phyloP scores from a whole-genome alignment of 2,113 vertebrate genomes.

The Chloebia gouldiae region DNA sequence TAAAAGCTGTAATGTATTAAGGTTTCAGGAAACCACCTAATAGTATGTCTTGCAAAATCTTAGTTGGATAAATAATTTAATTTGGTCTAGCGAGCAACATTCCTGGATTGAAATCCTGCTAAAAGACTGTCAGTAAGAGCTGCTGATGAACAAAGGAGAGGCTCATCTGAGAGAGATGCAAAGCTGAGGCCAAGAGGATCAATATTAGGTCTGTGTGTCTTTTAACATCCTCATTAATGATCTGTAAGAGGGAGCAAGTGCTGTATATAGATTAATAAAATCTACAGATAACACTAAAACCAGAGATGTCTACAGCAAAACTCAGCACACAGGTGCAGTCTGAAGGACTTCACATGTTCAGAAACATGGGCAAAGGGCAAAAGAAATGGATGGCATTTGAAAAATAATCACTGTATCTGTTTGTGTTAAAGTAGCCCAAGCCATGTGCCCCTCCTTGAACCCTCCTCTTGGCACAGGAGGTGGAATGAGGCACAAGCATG shows the following conservation, averaged over 20 bases:
- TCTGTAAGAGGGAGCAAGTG: slow-evolving; percentile 52
- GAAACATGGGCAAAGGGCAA: not conserved
- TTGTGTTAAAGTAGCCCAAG: not conserved
- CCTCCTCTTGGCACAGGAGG: not conserved
- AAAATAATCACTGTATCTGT: not conserved
- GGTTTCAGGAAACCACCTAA: slow-evolving; percentile 36
- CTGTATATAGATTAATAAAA: slow-evolving; percentile 42
- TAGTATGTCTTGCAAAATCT: slow-evolving; percentile 21
- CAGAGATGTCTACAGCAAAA: not conserved
- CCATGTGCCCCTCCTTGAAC: not conserved
- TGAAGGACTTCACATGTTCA: not conserved
- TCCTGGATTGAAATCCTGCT: slow-evolving; percentile 40
- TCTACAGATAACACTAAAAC: slow-evolving; percentile 2
- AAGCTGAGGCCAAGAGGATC: slow-evolving; percentile 48
- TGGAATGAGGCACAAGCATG: not conserved
- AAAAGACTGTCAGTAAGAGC: slow-evolving; percentile 27
- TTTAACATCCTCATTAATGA: slow-evolving; percentile 62
- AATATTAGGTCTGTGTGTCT: slow-evolving; percentile 48
- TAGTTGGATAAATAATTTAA: slow-evolving; percentile 61
- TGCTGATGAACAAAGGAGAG: slow-evolving; percentile 27
- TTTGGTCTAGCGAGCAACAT: slow-evolving; percentile 16
- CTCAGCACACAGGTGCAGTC: not conserved
- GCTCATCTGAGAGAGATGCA: slow-evolving; percentile 24
- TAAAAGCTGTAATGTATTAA: slow-evolving; percentile 19
- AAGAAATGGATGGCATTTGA: not conserved